phyloP scores from a whole-genome alignment of 2,797 vertebrate genomes.

The Manis pentadactyla region DNA sequence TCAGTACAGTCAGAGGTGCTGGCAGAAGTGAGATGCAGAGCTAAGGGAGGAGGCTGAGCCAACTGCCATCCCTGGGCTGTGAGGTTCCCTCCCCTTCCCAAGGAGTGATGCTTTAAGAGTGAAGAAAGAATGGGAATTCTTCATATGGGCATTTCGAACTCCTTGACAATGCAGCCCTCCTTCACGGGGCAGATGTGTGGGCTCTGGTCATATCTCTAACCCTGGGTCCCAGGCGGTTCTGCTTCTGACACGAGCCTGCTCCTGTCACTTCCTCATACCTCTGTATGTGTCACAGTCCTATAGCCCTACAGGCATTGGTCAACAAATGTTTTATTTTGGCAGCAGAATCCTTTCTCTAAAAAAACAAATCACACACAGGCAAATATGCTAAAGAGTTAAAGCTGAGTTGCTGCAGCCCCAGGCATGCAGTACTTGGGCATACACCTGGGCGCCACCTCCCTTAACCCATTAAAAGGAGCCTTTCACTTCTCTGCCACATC shows the following conservation, averaged over 20 bases:
- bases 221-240: neutral
- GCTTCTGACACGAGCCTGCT: neutral
- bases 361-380: neutral
- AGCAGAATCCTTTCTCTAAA: neutral
- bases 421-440: neutral
- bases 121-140: neutral
- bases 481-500: neutral
- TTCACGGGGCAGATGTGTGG: neutral
- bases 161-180: neutral
- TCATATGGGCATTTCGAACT: neutral
- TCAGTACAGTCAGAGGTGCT: neutral
- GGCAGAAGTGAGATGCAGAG: neutral
- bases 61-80: accelerated
- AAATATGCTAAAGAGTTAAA: neutral
- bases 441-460: neutral
- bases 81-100: neutral
- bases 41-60: neutral
- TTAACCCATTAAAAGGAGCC: neutral
- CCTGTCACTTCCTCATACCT: neutral
- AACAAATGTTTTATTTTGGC: neutral
- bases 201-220: neutral
- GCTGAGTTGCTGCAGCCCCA: neutral
- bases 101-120: neutral
- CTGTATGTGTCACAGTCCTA: neutral
- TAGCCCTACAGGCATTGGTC: neutral